Conservation (phyloP, 2,797 vertebrate genomes). For the Syngnathus acus region DNA sequence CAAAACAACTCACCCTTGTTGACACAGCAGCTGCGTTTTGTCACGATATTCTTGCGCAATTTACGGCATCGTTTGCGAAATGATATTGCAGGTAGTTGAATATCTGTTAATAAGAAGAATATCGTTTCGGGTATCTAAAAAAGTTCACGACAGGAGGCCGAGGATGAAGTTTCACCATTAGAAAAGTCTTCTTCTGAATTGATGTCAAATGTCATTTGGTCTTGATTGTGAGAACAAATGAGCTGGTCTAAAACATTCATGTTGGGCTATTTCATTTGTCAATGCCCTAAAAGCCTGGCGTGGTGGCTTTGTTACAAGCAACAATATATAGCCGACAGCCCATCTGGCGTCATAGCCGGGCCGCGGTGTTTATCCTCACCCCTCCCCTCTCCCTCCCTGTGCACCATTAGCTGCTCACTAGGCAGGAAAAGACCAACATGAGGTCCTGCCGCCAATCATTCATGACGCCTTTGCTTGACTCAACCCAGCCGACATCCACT, state of each 20-base stretch:
- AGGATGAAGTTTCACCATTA: slow-evolving; percentile 37
- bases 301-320: slow-evolving; percentile 57
- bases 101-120: background rate
- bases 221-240: slow-evolving; percentile 19
- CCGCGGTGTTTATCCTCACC: slow-evolving; percentile 48
- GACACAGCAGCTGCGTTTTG: slow-evolving; percentile 18
- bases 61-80: background rate
- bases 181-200: slow-evolving; percentile 40
- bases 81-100: background rate
- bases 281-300: slow-evolving; percentile 38
- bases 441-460: slow-evolving; percentile 45
- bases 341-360: slow-evolving; percentile 62
- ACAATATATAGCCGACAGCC: slow-evolving; percentile 60
- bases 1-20: slow-evolving; percentile 32
- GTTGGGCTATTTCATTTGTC: slow-evolving; percentile 15
- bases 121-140: background rate
- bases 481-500: slow-evolving; percentile 8
- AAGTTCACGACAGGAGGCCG: slow-evolving; percentile 21
- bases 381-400: slow-evolving; percentile 30
- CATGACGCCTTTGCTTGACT: slow-evolving; percentile 44
- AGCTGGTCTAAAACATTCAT: slow-evolving; percentile 15
- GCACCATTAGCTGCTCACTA: slow-evolving; percentile 66
- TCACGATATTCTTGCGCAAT: slow-evolving; percentile 32
- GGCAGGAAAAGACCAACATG: slow-evolving; percentile 53
- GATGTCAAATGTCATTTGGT: slow-evolving; percentile 16